A percentile compares a stretch with the other conserved stretches of the same genome.
Conservation (phyloP, 2,888 invertebrate species). For the Euproctis similis region DNA sequence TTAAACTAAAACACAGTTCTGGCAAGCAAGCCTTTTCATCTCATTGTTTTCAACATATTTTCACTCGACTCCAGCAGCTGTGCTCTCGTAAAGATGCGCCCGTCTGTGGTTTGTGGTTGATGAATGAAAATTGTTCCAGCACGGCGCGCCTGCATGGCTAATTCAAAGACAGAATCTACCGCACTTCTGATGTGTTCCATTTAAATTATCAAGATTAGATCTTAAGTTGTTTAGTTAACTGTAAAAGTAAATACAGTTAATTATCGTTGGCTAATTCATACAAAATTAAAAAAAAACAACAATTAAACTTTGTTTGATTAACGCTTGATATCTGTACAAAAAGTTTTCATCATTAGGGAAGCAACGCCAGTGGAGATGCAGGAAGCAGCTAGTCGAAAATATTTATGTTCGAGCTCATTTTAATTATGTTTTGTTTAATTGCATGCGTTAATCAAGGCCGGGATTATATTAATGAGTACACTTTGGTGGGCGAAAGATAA, state of each 20-base stretch:
- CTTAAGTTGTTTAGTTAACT: no score
- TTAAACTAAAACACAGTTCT: slow-evolving; percentile 2
- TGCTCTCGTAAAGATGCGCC: slow-evolving; percentile 26
- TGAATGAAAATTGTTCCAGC: slow-evolving; percentile 24
- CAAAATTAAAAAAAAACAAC: no score
- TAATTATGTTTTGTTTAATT: slow-evolving; percentile 33
- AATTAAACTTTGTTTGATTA: no score
- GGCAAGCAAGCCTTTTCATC: slow-evolving; percentile 11
- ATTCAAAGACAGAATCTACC: slow-evolving; percentile 22
- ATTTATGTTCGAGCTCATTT: slow-evolving; percentile 19
- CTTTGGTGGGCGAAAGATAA: slow-evolving; percentile 17
- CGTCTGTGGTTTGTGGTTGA: slow-evolving; percentile 16
- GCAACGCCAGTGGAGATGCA: no score
- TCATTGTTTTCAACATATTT: slow-evolving; percentile 22
- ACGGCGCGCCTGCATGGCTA: slow-evolving; percentile 15
- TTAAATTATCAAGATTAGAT: no score
- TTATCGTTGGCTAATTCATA: slow-evolving; percentile 1
- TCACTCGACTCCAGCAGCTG: slow-evolving; percentile 16
- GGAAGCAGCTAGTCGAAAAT: slow-evolving; percentile 21
- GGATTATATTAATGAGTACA: slow-evolving; percentile 27
- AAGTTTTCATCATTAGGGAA: no score
- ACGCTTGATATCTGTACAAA: no score
- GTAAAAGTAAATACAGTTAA: no score
- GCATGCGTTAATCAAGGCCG: slow-evolving; percentile 31
- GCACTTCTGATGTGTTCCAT: slow-evolving; percentile 15